Evolutionary conservation across 2,113 vertebrate species (phyloP).

Genomic region (Lontra canadensis): DNA sequence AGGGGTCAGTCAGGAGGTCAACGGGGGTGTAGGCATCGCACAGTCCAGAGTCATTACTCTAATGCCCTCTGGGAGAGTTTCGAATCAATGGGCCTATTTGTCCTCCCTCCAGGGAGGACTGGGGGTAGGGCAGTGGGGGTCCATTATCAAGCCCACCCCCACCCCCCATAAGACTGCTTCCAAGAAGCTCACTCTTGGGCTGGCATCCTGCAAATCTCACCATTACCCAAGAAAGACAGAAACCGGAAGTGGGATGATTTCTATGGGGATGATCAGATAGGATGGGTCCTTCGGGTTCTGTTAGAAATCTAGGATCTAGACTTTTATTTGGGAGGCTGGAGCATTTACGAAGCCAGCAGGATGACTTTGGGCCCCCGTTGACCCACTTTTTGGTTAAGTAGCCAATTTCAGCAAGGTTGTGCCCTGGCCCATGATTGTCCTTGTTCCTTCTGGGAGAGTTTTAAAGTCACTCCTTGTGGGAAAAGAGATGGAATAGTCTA

Average conservation of each 20-base stretch:
- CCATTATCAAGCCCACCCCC: conserved; percentile 69
- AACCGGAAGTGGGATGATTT: conserved; percentile 57
- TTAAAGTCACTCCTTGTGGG: conserved; percentile 27
- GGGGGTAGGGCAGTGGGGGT: conserved; percentile 69
- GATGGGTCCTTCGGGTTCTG: conserved; percentile 17
- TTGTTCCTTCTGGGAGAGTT: conserved; percentile 33
- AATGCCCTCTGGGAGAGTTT: conserved; percentile 77
- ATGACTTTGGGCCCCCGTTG: conserved; percentile 8
- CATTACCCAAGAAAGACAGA: conserved; percentile 45
- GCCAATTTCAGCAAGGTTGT: conserved; percentile 4
- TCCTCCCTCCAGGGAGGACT: conserved; percentile 73
- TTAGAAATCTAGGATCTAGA: conserved; percentile 31
- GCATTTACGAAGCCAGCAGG: neutral
- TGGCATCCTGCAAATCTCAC: conserved; percentile 44
- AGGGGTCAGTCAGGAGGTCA: conserved; percentile 79
- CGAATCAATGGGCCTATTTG: conserved; percentile 79
- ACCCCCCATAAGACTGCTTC: conserved; percentile 38
- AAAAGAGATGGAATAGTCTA: conserved; percentile 14
- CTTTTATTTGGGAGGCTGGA: conserved; percentile 45
- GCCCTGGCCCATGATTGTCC: neutral
- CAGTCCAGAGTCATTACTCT: conserved; percentile 79
- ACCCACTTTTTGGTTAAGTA: conserved; percentile 25
- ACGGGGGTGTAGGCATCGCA: conserved; percentile 75
- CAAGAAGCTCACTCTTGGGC: conserved; percentile 38
- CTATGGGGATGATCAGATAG: neutral